Base-by-base conservation (phyloP, 1,140 invertebrate species). In the Pseudobourletiella spinata region DNA sequence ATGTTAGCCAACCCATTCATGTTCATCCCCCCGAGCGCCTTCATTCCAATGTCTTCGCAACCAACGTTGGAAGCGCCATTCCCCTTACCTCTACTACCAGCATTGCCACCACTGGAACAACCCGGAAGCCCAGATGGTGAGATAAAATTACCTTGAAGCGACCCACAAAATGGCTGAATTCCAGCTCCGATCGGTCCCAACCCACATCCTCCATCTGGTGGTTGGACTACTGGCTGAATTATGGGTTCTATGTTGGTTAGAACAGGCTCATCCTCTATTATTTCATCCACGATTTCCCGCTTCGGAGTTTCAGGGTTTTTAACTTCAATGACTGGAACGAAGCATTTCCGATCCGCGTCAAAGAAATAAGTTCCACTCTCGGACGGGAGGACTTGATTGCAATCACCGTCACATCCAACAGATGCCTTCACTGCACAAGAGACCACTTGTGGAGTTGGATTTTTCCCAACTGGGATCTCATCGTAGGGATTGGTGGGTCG, bases 381-480 rank as follows among this genome's bases (percentile, higher is more conserved):
- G 1, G 20, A 16, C 2, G 61, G 61, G 29, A 32, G 16, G 3
- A 57, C 26, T 2, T 22, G 35, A 20, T 42, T 29, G 25, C 55
- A 57, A 22, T 54, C 51, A 18, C 24, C 32, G 11, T 2, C 22
- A 16, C 15, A 14, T 20, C 20, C 16, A 56, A 16, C 2, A 25
- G 46, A 50, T 25, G 39, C 44, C 56, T 29, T 39, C n/a, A 3
- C 4, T 20, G 6, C 43, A 6, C 8, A 6, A 25, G 14, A 3
- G 11, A 51, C n/a, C 14, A 35, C 22, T n/a, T n/a, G n/a, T n/a
- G n/a, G n/a, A n/a, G n/a, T n/a, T 20, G 52, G 52, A 55, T 55
- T 55, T 55, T 55, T 63, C 4, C 61, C 61, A 20, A 57, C 55
- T 24, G 61, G 61, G 18, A 42, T 63, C 28, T 63, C 61, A 32